Conservation (phyloP, 2,888 invertebrate species). For the Seladonia tumulorum region DNA sequence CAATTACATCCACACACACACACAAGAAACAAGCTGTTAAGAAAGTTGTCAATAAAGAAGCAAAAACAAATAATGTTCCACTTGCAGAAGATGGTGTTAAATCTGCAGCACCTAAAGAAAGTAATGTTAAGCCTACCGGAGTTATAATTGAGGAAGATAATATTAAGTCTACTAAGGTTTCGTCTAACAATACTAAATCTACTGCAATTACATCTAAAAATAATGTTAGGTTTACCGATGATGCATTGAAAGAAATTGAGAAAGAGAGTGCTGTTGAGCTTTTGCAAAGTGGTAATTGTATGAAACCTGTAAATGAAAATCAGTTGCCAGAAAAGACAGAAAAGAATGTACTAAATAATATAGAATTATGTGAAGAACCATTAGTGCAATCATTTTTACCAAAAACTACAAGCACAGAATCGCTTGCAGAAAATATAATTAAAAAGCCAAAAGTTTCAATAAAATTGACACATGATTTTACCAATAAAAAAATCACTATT, state of each 20-base stretch:
- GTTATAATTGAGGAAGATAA: background rate
- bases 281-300: background rate
- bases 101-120: background rate
- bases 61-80: background rate
- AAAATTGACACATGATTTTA: slow-evolving; percentile 31
- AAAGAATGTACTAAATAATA: background rate
- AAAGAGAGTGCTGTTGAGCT: background rate
- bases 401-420: slow-evolving; percentile 10
- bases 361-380: background rate
- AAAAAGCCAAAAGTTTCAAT: slow-evolving; percentile 25
- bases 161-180: background rate
- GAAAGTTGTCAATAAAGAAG: background rate
- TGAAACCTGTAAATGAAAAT: background rate
- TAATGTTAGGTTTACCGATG: background rate
- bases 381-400: background rate
- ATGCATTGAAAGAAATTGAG: background rate
- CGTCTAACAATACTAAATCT: background rate
- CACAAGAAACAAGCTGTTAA: background rate
- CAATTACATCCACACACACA: slow-evolving; percentile 3
- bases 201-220: background rate
- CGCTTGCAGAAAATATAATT: background rate
- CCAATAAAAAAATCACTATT: slow-evolving; percentile 16
- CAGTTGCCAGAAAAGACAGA: background rate
- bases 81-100: background rate
- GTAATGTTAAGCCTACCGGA: no score